These are phyloP conservation scores for Simalia tracyae DNA, from an alignment of 2,797 vertebrate genomes.

Conservation along the genomic window DNA sequence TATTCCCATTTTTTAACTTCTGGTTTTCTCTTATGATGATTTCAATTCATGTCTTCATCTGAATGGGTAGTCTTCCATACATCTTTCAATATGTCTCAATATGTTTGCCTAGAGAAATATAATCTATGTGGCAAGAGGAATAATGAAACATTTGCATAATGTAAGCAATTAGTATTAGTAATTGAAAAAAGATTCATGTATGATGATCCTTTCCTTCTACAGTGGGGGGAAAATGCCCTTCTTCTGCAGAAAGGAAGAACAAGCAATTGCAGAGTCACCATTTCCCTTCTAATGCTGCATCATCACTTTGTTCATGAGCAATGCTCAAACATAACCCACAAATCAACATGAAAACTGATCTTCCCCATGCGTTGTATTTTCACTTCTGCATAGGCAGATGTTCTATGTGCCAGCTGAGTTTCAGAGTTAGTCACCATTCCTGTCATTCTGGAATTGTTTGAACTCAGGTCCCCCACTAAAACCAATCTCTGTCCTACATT, in stretches of 20 bases:
- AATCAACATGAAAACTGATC: conserved; percentile 26
- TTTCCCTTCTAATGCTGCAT: conserved; percentile 63
- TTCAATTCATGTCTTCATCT: not conserved
- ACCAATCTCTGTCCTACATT: not conserved
- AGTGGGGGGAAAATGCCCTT: not conserved
- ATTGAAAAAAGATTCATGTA: not conserved
- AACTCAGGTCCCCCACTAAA: not conserved
- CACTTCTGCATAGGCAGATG: conserved; percentile 57
- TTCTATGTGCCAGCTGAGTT: not conserved
- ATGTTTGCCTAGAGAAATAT: not conserved
- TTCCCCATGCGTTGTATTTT: conserved; percentile 52
- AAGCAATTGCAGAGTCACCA: conserved; percentile 60
- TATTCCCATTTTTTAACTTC: not conserved
- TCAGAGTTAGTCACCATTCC: conserved; percentile 44
- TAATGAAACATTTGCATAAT: not conserved
- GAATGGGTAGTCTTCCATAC: not conserved
- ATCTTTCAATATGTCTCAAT: not conserved
- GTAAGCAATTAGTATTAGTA: not conserved
- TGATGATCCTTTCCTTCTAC: not conserved
- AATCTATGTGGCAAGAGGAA: not conserved
- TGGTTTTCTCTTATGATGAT: not conserved
- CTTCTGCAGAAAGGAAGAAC: conserved; percentile 11
- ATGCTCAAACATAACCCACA: conserved; percentile 43
- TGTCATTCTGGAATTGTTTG: conserved; percentile 15
- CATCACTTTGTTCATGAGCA: conserved; percentile 33